A percentile compares a stretch with the other conserved stretches of the same genome.
Conservation (phyloP, 2,888 invertebrate species). For the Scrobipalpa atriplicella region DNA sequence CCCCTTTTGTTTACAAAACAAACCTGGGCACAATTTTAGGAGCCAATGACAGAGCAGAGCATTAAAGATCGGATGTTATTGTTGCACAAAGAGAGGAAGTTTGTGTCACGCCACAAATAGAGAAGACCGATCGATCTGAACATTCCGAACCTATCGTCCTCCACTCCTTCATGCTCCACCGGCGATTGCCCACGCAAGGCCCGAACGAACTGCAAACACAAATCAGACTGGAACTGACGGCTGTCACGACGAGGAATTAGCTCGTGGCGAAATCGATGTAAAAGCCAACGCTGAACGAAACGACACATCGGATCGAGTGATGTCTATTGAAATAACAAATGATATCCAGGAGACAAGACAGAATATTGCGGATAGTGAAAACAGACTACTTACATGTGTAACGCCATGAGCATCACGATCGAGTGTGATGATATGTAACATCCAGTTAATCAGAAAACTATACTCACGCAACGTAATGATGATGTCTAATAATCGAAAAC, state of each 20-base stretch:
- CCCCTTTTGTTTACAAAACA: slow-evolving; percentile 15
- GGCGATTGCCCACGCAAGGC: slow-evolving; percentile 19
- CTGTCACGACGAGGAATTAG: slow-evolving; percentile 19
- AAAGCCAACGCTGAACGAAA: background rate
- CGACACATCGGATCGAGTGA: slow-evolving; percentile 11
- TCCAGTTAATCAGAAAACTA: too few relatives aligned
- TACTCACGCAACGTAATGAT: too few relatives aligned
- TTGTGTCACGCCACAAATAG: slow-evolving; percentile 19
- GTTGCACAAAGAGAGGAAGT: slow-evolving; percentile 28
- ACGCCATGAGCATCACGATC: too few relatives aligned
- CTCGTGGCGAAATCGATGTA: slow-evolving; percentile 1
- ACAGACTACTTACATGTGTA: too few relatives aligned
- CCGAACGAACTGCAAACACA: slow-evolving; percentile 1
- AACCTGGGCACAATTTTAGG: slow-evolving; percentile 2
- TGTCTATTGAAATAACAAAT: slow-evolving; percentile 8
- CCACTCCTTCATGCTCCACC: slow-evolving; percentile 7
- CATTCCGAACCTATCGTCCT: slow-evolving; percentile 1
- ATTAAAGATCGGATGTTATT: slow-evolving; percentile 28
- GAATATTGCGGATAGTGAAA: slow-evolving; percentile 3
- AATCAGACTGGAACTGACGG: slow-evolving; percentile 25
- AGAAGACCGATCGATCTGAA: background rate
- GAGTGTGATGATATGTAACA: too few relatives aligned
- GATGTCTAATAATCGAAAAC: too few relatives aligned
- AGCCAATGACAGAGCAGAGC: slow-evolving; percentile 25
- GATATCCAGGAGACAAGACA: background rate